These are phyloP conservation scores for Polymixis lichenea DNA, from an alignment of 2,888 invertebrate genomes.

Conservation along the genomic window DNA sequence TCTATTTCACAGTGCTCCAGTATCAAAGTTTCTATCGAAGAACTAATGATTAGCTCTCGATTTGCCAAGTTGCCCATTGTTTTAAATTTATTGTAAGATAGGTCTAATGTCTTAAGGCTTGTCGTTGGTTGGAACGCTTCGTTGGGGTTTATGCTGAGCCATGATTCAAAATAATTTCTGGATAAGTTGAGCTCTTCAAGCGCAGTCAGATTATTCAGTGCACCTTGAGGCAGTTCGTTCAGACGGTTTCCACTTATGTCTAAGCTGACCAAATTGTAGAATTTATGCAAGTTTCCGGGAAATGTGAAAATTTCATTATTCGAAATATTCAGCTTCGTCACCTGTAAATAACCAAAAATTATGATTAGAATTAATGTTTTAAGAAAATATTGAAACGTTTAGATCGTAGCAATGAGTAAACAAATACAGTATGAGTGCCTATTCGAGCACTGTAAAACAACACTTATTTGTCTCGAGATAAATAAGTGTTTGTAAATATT, in stretches of 20 bases:
- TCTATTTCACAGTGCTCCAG: constrained; percentile 92
- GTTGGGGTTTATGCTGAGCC: constrained; percentile 90
- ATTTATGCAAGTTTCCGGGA: constrained; percentile 81
- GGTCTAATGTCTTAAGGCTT: constrained; percentile 90
- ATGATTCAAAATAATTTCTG: constrained; percentile 91
- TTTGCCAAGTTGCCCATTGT: constrained; percentile 88
- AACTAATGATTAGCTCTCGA: constrained; percentile 90
- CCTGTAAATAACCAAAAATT: constrained; percentile 84
- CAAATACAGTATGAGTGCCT: neutral
- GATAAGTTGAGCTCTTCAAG: constrained; percentile 92
- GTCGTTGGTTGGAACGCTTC: constrained; percentile 85
- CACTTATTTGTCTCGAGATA: too few relatives aligned
- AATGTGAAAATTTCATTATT: constrained; percentile 91
- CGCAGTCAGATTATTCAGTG: constrained; percentile 88
- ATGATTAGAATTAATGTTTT: neutral
- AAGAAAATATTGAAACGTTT: neutral
- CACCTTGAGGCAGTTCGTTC: constrained; percentile 83
- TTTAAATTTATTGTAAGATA: constrained; percentile 92
- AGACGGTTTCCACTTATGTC: constrained; percentile 89
- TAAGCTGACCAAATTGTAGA: constrained; percentile 78
- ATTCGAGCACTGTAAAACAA: too few relatives aligned
- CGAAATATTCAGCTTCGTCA: constrained; percentile 92
- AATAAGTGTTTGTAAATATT: neutral
- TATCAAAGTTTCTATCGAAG: constrained; percentile 90
- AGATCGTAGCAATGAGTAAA: neutral